Evolutionary conservation across 2,113 vertebrate species (phyloP), one percentile per base, ranked within the genome.

Genomic region (Chloroceryle aenea): DNA sequence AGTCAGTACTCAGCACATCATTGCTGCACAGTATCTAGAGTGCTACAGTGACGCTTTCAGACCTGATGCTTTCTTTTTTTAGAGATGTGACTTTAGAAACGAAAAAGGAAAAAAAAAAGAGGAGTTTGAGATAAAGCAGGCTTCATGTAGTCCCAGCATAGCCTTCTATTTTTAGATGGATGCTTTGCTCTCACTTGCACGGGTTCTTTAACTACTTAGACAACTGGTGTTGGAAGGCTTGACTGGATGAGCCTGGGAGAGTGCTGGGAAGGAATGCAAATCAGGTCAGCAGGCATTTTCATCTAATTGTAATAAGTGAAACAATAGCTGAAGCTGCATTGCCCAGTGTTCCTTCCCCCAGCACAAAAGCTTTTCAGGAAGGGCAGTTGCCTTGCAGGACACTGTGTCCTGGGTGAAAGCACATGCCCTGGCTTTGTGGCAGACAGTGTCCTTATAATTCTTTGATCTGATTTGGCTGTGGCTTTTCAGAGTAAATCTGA

Each of bases 391-490:
- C 74, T 69, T 71, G 82, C 55, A 90, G 87, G 67, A 95, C 90
- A 5, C 74, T 64, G 61, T 94, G 95, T 97, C 93, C 96, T 82
- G 87, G 79, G 85, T 94, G 66, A 90, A 96, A 95, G 91, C 91
- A 90, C 86, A 93, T 95, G 94, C 69, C 82, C 74, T 96, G 95
- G 91, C 90, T 97, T 96, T 97, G 52, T 93, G 93, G 91, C 90
- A 95, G 95, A 88, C 96, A 90, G 64, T 80, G 83, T 95, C 96
- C 93, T 92, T 95, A 67, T 94, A 97, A 97, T 97, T 95, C 96
- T 93, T 97, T 98, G 96, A 96, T 97, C 96, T 97, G 95, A 97
- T 98, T 97, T 97, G 96, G 72, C 94, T 93, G 93, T 95, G 81
- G 92, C 94, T 97, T 97, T 97, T 95, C 90, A 63, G 93, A 88